Evolutionary conservation across 2,113 vertebrate genomes (phyloP), one percentile per base, ranked within the genome.

Genomic region (Neoarius graeffei): DNA sequence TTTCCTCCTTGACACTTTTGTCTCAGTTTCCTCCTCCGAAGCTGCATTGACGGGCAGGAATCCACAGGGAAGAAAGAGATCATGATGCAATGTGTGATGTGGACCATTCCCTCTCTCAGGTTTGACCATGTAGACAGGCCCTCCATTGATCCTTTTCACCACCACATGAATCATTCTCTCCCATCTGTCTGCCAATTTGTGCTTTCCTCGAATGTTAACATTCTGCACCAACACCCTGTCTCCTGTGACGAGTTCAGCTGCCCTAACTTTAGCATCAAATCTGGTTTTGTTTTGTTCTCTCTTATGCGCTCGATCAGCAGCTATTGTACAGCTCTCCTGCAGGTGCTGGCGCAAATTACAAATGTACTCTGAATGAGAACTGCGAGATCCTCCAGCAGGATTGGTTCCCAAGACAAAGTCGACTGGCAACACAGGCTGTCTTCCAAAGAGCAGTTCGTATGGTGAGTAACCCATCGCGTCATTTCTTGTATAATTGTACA

Each of bases 101-200:
- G 83, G 52, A 6, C 83, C 50, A 23, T 19, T 20, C 1, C 52
- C 52, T 7, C 14, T 73, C 27, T 73, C 67, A 3, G 83, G 83
- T 20, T 83, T 83, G 4, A 85, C 83, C 52, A 73, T 52, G 10
- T 85, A 85, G 8, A 85, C 83, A 71, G 83, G 83, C 10, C 64
- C 50, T 57, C n/a, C 52, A 7, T 4, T 25, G 9, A 73, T 30
- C 35, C 66, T 23, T 27, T 71, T 85, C 15, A 83, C 81, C 11
- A 85, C 48, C 8, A 57, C 30, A 54, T 85, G 83, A 25, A 85
- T 10, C 10, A 14, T 14, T 8, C 11, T 23, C 27, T 71, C 83
- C 83, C 83, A 84, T 15, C 35, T 19, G 14, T 73, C 66, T 25
- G 50, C 83, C 10, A 66, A 30, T 62, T 83, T 83, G 30, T 83